phyloP scores from a whole-genome alignment of 2,113 vertebrate species.

The Dasyurus viverrinus region DNA sequence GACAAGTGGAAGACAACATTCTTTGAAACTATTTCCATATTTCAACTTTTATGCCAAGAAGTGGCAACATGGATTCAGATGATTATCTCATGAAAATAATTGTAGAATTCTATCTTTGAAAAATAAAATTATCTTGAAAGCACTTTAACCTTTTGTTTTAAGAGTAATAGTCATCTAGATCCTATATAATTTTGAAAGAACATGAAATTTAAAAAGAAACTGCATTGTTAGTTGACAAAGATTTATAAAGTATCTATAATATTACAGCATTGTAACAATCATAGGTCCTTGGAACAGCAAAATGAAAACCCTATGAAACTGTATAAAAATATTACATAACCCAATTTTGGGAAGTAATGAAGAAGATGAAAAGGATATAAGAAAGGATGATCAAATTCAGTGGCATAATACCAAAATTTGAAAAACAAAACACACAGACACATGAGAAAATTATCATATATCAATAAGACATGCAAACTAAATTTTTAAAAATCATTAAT shows the following conservation, averaged over 20 bases:
- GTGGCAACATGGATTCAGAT: slow-evolving; percentile 40
- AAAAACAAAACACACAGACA: neutral
- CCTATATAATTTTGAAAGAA: slow-evolving; percentile 53
- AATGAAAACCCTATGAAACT: neutral
- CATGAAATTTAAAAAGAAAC: slow-evolving; percentile 13
- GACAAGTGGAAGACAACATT: slow-evolving; percentile 44
- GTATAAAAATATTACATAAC: slow-evolving; percentile 31
- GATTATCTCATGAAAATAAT: slow-evolving; percentile 49
- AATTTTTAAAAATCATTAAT: slow-evolving; percentile 50
- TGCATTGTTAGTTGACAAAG: neutral
- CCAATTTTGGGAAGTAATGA: slow-evolving; percentile 35
- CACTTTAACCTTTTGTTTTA: slow-evolving; percentile 50
- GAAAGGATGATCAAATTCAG: slow-evolving; percentile 35
- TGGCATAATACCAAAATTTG: slow-evolving; percentile 6
- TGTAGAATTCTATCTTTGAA: slow-evolving; percentile 39
- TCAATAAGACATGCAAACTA: slow-evolving; percentile 39
- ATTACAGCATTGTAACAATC: neutral
- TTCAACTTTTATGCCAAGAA: slow-evolving; percentile 37
- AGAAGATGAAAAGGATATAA: slow-evolving; percentile 27
- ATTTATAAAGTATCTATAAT: neutral
- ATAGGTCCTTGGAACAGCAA: neutral
- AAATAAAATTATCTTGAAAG: neutral
- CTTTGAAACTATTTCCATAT: slow-evolving; percentile 38
- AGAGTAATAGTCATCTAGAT: slow-evolving; percentile 39
- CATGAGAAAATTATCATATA: slow-evolving; percentile 45